A percentile compares a stretch with the other conserved stretches of the same genome.
phyloP scores from a whole-genome alignment of 2,888 invertebrate genomes.

The Drosophila bunnanda region DNA sequence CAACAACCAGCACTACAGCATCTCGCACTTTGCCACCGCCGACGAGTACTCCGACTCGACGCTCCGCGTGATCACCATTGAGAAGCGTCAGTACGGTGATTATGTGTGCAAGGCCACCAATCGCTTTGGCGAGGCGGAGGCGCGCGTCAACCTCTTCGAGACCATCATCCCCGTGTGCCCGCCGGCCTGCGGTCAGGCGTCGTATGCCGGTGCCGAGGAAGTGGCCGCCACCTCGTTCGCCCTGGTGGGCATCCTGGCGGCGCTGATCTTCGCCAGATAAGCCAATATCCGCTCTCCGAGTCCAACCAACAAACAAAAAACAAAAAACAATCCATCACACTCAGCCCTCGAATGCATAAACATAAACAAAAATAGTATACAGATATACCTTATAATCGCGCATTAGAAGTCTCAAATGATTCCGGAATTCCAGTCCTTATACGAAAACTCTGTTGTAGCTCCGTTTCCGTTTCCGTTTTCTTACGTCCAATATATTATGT shows the following conservation, averaged over 20 bases:
- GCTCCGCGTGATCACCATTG: slow-evolving; percentile 94
- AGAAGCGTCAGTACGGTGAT: slow-evolving; percentile 94
- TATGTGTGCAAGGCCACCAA: slow-evolving; percentile 95
- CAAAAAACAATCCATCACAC: slow-evolving; percentile 34
- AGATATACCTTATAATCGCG: slow-evolving; percentile 37
- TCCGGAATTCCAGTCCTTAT: slow-evolving; percentile 9
- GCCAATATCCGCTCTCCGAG: slow-evolving; percentile 55
- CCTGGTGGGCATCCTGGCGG: slow-evolving; percentile 85
- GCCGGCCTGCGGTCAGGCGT: slow-evolving; percentile 90
- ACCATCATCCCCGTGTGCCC: slow-evolving; percentile 96
- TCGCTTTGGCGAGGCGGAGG: slow-evolving; percentile 93
- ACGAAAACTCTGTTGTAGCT: slow-evolving; percentile 21
- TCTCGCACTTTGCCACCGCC: slow-evolving; percentile 95
- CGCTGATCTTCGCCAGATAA: slow-evolving; percentile 85
- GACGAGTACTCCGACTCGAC: slow-evolving; percentile 97
- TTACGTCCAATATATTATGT: slow-evolving; percentile 72
- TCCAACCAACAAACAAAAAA: slow-evolving; percentile 47
- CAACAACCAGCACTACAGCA: slow-evolving; percentile 95
- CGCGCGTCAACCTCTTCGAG: slow-evolving; percentile 93
- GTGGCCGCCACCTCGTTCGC: slow-evolving; percentile 85
- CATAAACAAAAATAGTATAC: slow-evolving; percentile 39
- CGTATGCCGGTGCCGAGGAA: slow-evolving; percentile 82
- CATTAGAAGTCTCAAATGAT: slow-evolving; percentile 37
- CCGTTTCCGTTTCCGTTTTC: slow-evolving; percentile 34
- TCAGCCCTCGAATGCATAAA: slow-evolving; percentile 56